Evolutionary conservation across 2,113 vertebrate species (phyloP), one percentile per base, ranked within the genome.

Genomic region (Stictonetta naevosa): DNA sequence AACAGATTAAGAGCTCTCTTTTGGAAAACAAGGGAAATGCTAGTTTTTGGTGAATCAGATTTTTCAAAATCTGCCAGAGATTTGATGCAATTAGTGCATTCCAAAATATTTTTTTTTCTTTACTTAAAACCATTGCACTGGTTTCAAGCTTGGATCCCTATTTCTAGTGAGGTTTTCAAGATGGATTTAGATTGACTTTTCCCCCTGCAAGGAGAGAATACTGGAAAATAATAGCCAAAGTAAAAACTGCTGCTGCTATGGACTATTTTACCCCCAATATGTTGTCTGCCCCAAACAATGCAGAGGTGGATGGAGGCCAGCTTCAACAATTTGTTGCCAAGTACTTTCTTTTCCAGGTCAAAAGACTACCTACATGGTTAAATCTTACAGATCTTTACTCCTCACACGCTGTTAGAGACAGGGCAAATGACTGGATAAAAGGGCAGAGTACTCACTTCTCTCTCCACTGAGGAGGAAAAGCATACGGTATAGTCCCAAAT

Each of bases 221-320:
- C 12, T 86, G 34, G 29, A 68, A 11, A 19, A 48, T 86, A 64
- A 59, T 3, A 78, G 66, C 53, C 33, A 60, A 31, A 48, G 13
- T 23, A 60, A 58, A 52, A 94, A 56, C n/a, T 38, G 38, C 52
- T 92, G 25, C 59, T 90, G 10, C 29, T 69, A 8, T 56, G 38
- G 48, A 11, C 22, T 52, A 0, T 56, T 48, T 48, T 82, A 26
- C 15, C 9, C 22, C 31, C 36, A 60, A 0, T 13, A 55, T 0
- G 0, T 25, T 64, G 33, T 33, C 25, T 72, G 31, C 11, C 58
- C 29, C 78, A 67, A 8, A 33, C 0, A 0, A 34, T 90, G 59
- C 55, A 55, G 50, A 64, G 26, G 11, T 1, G 11, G 12, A 68
- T 33, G 34, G 58, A 20, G 67, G 33, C 34, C 33, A 84, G 29